phyloP scores from a whole-genome alignment of 1,140 invertebrate genomes.

The Adoxophyes honmai region DNA sequence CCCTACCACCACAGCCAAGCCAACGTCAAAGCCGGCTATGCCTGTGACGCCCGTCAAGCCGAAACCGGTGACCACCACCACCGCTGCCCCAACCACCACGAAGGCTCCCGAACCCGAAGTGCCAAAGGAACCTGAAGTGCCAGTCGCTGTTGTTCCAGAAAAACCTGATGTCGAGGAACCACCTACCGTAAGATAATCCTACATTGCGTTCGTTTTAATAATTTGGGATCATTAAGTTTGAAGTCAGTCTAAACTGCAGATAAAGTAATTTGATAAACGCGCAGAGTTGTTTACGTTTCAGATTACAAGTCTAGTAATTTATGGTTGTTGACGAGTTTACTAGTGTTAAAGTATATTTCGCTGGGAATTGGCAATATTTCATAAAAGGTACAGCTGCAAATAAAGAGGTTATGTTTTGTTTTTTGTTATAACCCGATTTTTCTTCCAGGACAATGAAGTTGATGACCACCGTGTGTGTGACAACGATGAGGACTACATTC shows the following conservation, averaged over 20 bases:
- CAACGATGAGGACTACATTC: slow-evolving; percentile 80
- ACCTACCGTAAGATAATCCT: slow-evolving; percentile 39
- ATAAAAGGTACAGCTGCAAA: too few species aligned
- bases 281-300: too few species aligned
- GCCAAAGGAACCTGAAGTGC: slow-evolving; percentile 14
- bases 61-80: slow-evolving; percentile 39
- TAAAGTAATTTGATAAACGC: too few species aligned
- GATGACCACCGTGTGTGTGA: slow-evolving; percentile 76
- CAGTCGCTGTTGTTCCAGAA: neutral
- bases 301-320: too few species aligned
- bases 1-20: slow-evolving; percentile 45
- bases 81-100: slow-evolving; percentile 31
- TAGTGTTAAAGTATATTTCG: too few species aligned
- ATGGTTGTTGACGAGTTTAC: too few species aligned
- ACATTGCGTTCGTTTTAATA: too few species aligned
- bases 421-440: too few species aligned
- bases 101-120: slow-evolving; percentile 24
- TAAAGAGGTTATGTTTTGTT: too few species aligned
- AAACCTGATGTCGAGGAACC: slow-evolving; percentile 41
- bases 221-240: too few species aligned
- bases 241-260: too few species aligned
- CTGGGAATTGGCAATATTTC: too few species aligned
- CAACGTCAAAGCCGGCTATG: slow-evolving; percentile 34
- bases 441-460: slow-evolving; percentile 59
- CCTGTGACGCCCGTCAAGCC: slow-evolving; percentile 24